Percentiles rank a stretch among this genome's conserved stretches.
phyloP scores from a whole-genome alignment of 2,797 vertebrate genomes.

The Selene dorsalis region DNA sequence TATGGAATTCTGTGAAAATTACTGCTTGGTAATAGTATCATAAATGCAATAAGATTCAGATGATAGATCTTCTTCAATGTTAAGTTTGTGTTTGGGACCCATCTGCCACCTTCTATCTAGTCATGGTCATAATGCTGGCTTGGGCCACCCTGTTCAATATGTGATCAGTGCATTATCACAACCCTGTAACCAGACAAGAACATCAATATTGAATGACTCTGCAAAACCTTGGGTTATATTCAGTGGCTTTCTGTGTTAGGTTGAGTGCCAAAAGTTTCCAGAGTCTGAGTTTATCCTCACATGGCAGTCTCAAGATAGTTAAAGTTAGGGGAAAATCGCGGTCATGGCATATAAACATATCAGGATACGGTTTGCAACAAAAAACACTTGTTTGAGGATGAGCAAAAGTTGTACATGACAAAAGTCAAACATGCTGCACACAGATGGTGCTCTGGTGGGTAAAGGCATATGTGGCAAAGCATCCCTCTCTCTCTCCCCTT shows the following conservation, averaged over 20 bases:
- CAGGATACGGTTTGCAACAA: no score
- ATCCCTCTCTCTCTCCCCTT: no score
- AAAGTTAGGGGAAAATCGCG: neutral
- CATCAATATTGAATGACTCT: neutral
- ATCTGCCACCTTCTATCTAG: neutral
- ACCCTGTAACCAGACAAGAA: neutral
- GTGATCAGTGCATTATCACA: neutral
- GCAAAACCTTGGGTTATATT: conserved; percentile 1
- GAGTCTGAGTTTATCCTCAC: neutral
- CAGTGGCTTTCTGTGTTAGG: neutral
- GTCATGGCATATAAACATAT: neutral
- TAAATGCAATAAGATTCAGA: neutral
- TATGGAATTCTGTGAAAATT: neutral
- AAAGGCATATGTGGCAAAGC: neutral
- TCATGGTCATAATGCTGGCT: neutral
- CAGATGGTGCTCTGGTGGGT: neutral
- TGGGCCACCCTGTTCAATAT: neutral
- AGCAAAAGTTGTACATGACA: no score
- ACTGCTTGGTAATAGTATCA: neutral
- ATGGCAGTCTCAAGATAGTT: neutral
- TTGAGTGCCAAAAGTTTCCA: neutral
- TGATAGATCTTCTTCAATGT: neutral
- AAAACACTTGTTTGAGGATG: no score
- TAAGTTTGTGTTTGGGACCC: neutral
- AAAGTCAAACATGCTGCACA: neutral